Conservation (phyloP, 2,888 invertebrate genomes). For the Patella depressa region DNA sequence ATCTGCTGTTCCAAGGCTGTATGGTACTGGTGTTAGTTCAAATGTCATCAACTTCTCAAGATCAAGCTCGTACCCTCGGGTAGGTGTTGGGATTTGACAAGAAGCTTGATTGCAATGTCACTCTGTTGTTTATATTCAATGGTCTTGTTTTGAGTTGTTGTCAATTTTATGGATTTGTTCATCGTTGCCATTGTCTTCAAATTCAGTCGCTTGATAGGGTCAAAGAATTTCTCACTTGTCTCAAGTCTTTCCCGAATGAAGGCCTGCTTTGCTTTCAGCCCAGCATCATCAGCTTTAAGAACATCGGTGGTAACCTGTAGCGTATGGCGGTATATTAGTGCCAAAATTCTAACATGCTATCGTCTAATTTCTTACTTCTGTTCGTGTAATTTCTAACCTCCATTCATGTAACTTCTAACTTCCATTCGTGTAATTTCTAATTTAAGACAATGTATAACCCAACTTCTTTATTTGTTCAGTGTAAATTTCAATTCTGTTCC, state of each 20-base stretch:
- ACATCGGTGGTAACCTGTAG: conserved; percentile 14
- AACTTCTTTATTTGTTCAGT: too few relatives aligned
- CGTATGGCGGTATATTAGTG: too few relatives aligned
- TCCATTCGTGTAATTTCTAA: too few relatives aligned
- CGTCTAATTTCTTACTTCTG: too few relatives aligned
- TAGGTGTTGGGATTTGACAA: conserved; percentile 18
- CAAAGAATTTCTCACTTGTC: conserved; percentile 26
- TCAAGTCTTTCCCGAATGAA: conserved; percentile 28
- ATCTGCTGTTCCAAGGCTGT: conserved; percentile 12
- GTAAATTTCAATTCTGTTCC: too few relatives aligned
- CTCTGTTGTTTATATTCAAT: conserved; percentile 34
- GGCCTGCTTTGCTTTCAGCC: conserved; percentile 17
- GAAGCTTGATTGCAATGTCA: conserved; percentile 27
- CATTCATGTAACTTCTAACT: too few relatives aligned
- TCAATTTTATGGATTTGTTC: conserved; percentile 27
- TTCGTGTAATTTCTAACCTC: too few relatives aligned
- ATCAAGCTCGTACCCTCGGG: conserved; percentile 13
- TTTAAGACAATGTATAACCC: too few relatives aligned
- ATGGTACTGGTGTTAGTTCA: background rate
- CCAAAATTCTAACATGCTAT: too few relatives aligned
- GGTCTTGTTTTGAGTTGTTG: conserved; percentile 25
- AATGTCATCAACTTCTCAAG: conserved; percentile 9
- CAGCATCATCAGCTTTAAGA: conserved; percentile 14
- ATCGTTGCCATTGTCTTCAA: conserved; percentile 27
- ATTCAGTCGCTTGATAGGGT: conserved; percentile 26